Evolutionary conservation across 2,113 vertebrate species (phyloP), one percentile per base, ranked within the genome.

Genomic region (Danio rerio): DNA sequence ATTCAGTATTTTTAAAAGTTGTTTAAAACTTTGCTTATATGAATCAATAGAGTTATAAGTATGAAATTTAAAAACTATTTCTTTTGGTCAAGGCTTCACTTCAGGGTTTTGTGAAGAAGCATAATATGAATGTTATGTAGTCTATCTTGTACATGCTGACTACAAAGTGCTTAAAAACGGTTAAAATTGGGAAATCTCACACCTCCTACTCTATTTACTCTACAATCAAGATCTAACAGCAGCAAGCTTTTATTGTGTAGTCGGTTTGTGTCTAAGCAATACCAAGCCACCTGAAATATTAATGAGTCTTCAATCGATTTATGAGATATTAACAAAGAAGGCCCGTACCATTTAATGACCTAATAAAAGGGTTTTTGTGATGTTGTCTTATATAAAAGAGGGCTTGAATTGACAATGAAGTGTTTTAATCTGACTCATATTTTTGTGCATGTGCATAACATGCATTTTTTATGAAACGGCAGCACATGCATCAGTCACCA

Each of bases 291-390:
- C 53, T 74, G 40, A 15, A 58, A 58, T 58, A 74, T 58, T 40
- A 74, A 58, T 8, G 7, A 43, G 10, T n/a, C 71, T 43, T 18
- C 31, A 74, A 18, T 58, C 16, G 52, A 45, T 68, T 68, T 68
- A 68, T 68, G 9, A 8, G 9, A 68, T 68, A 47, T 68, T 18
- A 68, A 68, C 63, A 68, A 47, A 1, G 65, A 68, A 68, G 42
- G n/a, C 16, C 9, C 11, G 15, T n/a, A 13, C 21, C 11, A 40
- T 63, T 66, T 3, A 43, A 43, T 9, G 15, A n/a, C 52, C 16
- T 11, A 43, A 74, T 58, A 74, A 74, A 74, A 11, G 21, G 16
- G 31, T 31, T 31, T 31, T 31, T 31, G 31, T 31, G 3, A 31
- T 31, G 31, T 31, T 31, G 31, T 31, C 31, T 1, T 68, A 47